Conservation (phyloP, 1,140 invertebrate genomes). For the Microplitis demolitor region DNA sequence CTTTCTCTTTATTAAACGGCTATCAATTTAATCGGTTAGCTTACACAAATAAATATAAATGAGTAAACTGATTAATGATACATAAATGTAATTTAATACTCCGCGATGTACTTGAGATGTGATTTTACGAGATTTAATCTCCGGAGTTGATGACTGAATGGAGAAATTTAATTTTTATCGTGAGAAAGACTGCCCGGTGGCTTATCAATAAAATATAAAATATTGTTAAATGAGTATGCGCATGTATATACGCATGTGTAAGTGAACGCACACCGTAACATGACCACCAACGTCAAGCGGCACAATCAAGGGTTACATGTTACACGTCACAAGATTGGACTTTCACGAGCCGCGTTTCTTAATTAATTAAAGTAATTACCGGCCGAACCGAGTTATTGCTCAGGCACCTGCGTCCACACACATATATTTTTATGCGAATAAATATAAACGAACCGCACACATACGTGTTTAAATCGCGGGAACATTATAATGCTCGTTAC, state of each 20-base stretch:
- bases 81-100: too few relatives aligned
- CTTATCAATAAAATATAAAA: too few relatives aligned
- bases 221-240: background rate
- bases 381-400: slow-evolving; percentile 53
- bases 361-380: slow-evolving; percentile 60
- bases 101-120: too few relatives aligned
- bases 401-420: slow-evolving; percentile 25
- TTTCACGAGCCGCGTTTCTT: slow-evolving; percentile 53
- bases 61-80: too few relatives aligned
- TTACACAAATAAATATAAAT: too few relatives aligned
- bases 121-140: too few relatives aligned
- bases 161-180: background rate
- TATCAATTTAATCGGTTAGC: too few relatives aligned
- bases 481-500: slow-evolving; percentile 52
- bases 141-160: background rate
- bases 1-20: too few relatives aligned
- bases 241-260: background rate
- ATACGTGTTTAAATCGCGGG: slow-evolving; percentile 36
- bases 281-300: slow-evolving; percentile 22
- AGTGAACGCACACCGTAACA: too few relatives aligned
- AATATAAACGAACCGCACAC: too few relatives aligned
- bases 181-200: background rate
- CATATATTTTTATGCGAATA: slow-evolving; percentile 29
- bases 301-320: slow-evolving; percentile 39
- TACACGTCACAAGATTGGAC: slow-evolving; percentile 50